Evolutionary conservation across 1,140 invertebrate genomes (phyloP).

Genomic region (Anoplophora glabripennis): DNA sequence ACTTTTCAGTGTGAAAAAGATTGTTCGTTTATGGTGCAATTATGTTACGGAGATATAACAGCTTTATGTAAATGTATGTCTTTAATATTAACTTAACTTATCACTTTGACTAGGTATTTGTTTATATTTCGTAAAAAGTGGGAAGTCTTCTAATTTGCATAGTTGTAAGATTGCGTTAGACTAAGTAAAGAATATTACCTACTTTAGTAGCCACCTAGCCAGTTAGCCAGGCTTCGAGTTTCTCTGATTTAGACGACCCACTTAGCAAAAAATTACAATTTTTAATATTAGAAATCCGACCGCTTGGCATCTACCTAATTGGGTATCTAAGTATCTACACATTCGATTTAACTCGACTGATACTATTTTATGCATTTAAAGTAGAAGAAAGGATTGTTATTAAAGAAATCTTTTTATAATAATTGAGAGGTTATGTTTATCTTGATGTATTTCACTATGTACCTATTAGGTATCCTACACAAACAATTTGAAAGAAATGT

Average conservation of each 20-base stretch:
- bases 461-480: no score
- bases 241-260: neutral
- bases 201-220: neutral
- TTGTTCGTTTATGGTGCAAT: neutral
- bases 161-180: neutral
- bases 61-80: neutral
- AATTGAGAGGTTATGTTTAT: no score
- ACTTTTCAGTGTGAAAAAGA: constrained; percentile 39
- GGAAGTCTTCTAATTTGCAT: neutral
- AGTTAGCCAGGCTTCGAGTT: neutral
- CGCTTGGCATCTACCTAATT: no score
- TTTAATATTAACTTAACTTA: neutral
- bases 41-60: neutral
- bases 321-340: no score
- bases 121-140: neutral
- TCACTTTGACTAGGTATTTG: neutral
- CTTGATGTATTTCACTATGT: no score
- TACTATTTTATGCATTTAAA: no score
- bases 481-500: no score
- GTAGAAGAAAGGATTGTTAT: no score
- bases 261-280: neutral
- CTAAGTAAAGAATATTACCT: neutral
- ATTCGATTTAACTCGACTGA: no score
- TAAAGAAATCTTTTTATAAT: no score
- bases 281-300: neutral